Evolutionary conservation across 2,113 vertebrate species (phyloP), one percentile per base, ranked within the genome.

Genomic region (Saccopteryx bilineata): DNA sequence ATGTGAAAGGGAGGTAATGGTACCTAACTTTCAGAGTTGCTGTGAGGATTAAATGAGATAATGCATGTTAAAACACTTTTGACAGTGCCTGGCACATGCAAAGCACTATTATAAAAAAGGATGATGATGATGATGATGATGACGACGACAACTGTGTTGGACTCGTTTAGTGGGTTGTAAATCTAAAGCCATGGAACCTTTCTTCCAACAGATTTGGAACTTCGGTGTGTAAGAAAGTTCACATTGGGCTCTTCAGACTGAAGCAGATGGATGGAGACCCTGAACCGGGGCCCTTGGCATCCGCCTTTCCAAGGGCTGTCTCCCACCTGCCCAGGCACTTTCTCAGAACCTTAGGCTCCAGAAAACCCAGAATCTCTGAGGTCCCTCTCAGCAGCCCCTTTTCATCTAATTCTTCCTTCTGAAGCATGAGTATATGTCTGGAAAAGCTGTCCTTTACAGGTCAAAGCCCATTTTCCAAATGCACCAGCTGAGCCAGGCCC

Each of bases 381-480:
- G 13, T 31, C 21, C 69, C 50, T 86, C 60, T 76, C 17, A 50
- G 52, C 12, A 52, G 60, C 24, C 78, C 39, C 85, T 63, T 88
- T 87, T 78, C 31, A 74, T 69, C 68, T 24, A n/a, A 23, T 75
- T 86, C 63, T 88, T 95, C 15, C 78, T 87, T 48, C 39, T 1
- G 0, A 52, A 91, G 18, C 58, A 65, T 39, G 24, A 79, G 31
- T 3, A 0, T 50, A 1, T 7, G 31, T 50, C 69, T 81, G 26
- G 54, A 60, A 66, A 85, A 76, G 17, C 48, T 79, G 5, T 23
- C 39, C 52, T 91, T 63, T 60, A 66, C 14, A 26, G n/a, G 31
- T 80, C 82, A 54, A 78, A 88, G 82, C 78, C 93, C n/a, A 26
- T 69, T 39, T 82, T 48, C 61, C 78, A 26, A 54, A 80, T 58